Percentiles rank a stretch among this genome's conserved stretches.
Evolutionary conservation across 2,797 vertebrate genomes (phyloP).

Genomic region (Nothura maculosa): DNA sequence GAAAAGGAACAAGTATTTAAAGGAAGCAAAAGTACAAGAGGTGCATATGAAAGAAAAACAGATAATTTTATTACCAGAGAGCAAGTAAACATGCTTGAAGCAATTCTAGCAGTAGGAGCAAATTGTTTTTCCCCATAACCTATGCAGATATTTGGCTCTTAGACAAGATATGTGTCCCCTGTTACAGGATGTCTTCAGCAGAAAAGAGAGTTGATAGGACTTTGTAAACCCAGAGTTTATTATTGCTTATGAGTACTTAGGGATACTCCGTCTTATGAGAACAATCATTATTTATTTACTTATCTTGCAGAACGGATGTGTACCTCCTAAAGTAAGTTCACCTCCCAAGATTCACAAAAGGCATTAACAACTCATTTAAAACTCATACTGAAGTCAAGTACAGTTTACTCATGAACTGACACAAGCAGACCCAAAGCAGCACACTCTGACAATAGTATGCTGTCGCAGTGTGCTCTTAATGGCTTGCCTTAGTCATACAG

Average conservation of each 20-base stretch:
- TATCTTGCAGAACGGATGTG: background rate
- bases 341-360: background rate
- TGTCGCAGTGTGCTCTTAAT: background rate
- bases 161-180: background rate
- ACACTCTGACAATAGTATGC: background rate
- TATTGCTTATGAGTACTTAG: background rate
- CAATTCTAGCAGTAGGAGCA: background rate
- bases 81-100: background rate
- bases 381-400: background rate
- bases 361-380: background rate
- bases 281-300: background rate
- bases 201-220: background rate
- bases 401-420: conserved; percentile 19
- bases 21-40: background rate
- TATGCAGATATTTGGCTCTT: background rate
- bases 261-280: background rate
- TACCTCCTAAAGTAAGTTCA: background rate
- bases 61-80: background rate
- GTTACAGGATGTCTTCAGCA: background rate
- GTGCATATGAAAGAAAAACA: background rate
- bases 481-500: conserved; percentile 17
- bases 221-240: background rate
- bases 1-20: background rate
- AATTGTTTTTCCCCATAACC: background rate
- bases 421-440: background rate